Base-by-base conservation (phyloP, 2,888 invertebrate genomes). In the Taphrorychus bicolor region DNA sequence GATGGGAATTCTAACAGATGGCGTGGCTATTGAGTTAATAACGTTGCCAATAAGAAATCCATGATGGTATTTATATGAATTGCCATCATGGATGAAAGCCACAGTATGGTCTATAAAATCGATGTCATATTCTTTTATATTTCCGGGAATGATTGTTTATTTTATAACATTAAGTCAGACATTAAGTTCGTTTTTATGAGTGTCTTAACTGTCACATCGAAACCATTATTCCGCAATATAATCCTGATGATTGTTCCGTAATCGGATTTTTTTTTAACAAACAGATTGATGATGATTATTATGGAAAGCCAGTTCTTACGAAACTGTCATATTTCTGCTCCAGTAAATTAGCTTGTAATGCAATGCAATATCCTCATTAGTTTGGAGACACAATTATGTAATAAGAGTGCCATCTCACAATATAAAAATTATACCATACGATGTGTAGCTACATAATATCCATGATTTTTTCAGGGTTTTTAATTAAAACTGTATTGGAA, bases 141-240 rank as follows among this genome's bases (percentile, higher is more conserved):
- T 32, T 32, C 32, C 32, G 3, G 32, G 32, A 32, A 32, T 32
- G 11, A 32, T 32, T 32, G 32, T 32, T 32, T 32, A 32, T 32
- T 32, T 32, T 32, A 32, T 32, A 32, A 32, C 32, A 32, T 32
- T 32, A 32, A 3, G 32, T 2, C 11, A 1, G 45, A 45, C 14
- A 45, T 45, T 45, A 45, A 17, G 45, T 14, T 45, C 11, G 45
- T 45, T 45, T 45, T 45, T 45, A 45, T 45, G 45, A 2, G 45
- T n/a, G 9, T 17, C 16, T 3, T 45, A 45, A 45, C 45, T 45
- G 45, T 45, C 17, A 17, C 17, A 17, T 14, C 45, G 14, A 7
- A 45, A 17, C 45, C 17, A 45, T 45, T 45, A 45, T 45, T 45
- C 45, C 45, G 45, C 45, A 45, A 45, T 45, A 45, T 45, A 45